Evolutionary conservation across 37 sponge, comb jelly and placozoan genomes (phyloP).

Genomic region (Petrosia ficiformis): DNA sequence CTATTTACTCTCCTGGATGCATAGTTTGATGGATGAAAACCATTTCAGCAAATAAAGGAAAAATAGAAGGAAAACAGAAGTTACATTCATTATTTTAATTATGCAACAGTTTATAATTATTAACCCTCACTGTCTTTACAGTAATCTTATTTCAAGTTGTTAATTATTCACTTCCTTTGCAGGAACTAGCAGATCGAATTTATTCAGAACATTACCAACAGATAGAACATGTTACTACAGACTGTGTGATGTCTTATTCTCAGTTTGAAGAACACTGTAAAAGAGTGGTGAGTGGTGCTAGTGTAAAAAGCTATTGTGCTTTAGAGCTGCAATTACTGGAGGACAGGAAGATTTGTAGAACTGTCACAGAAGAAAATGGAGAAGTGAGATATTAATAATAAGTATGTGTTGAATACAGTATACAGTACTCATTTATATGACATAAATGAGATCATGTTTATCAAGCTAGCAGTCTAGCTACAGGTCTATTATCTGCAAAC

Average conservation of each 20-base stretch:
- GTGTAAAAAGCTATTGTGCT: background rate
- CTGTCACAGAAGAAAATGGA: background rate
- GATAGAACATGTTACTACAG: slow-evolving; percentile 47
- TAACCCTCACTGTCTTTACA: too few species aligned
- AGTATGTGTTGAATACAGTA: background rate
- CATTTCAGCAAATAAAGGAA: too few species aligned
- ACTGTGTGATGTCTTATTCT: slow-evolving; percentile 16
- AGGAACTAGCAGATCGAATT: slow-evolving; percentile 45
- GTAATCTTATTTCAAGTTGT: too few species aligned
- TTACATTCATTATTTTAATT: too few species aligned
- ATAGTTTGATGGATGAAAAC: too few species aligned
- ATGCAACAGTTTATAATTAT: too few species aligned
- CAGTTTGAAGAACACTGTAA: slow-evolving; percentile 19
- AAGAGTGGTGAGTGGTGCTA: background rate
- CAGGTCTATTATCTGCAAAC: too few species aligned
- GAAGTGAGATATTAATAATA: slow-evolving; percentile 4
- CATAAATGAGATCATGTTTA: background rate
- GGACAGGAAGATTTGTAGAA: slow-evolving; percentile 7
- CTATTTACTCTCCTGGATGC: background rate
- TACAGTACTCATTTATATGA: background rate
- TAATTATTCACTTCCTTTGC: background rate
- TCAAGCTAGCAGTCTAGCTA: too few species aligned
- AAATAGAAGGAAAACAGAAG: too few species aligned
- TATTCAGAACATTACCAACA: slow-evolving; percentile 4
- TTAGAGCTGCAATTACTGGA: slow-evolving; percentile 13